Evolutionary conservation across 2,113 vertebrate genomes (phyloP).

Genomic region (rabbit (Oryctolagus cuniculus)): mOryCun1.1 NC_091436.1:100404001-100404500

Average conservation of each 20-base stretch:
- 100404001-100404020: not conserved
- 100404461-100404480: not conserved
- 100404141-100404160: conserved; percentile 79
- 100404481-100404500: not conserved
- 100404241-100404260: not conserved
- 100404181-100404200: not conserved
- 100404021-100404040: not conserved
- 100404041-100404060: conserved; percentile 83
- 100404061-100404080: conserved; percentile 91
- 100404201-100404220: not conserved
- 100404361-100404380: not conserved
- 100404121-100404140: conserved; percentile 93
- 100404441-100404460: not conserved
- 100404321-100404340: not conserved
- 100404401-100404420: not conserved
- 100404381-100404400: not conserved
- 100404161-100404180: conserved; percentile 59
- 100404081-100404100: conserved; percentile 97
- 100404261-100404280: not conserved
- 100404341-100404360: not conserved
- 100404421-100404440: not conserved
- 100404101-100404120: conserved; percentile 99
- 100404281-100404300: not conserved
- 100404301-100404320: not conserved
- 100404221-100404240: not conserved